A percentile compares a stretch with the other conserved stretches of the same genome.
phyloP scores from a whole-genome alignment of 2,797 vertebrate species.

The Octomys mimax region DNA sequence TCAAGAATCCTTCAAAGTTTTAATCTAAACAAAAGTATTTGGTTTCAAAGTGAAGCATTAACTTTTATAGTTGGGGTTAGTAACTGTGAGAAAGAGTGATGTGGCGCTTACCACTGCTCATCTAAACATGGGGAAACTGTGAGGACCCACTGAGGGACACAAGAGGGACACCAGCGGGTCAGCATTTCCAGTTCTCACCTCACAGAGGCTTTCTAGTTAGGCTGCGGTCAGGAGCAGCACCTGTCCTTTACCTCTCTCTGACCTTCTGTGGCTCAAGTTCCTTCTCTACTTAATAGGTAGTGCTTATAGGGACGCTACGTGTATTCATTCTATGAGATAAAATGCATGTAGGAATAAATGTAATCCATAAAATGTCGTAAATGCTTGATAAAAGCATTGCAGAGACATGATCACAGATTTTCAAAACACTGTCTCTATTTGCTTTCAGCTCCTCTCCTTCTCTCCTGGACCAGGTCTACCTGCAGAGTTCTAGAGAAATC shows the following conservation, averaged over 20 bases:
- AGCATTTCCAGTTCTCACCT: not conserved
- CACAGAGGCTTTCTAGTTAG: not conserved
- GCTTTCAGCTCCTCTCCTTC: not conserved
- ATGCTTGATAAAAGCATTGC: not conserved
- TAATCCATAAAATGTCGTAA: not conserved
- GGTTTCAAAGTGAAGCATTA: constrained; percentile 50
- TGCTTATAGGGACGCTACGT: not conserved
- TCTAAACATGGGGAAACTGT: not conserved
- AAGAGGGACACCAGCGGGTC: not conserved
- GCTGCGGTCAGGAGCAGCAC: not conserved
- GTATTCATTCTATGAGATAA: not conserved
- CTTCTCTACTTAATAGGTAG: not conserved
- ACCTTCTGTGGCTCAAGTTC: not conserved
- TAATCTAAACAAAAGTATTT: not conserved
- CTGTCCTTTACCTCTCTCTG: not conserved
- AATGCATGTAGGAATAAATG: not conserved
- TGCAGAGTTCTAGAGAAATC: not conserved
- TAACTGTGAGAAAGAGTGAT: constrained; percentile 7
- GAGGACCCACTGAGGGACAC: not conserved
- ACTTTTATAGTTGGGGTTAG: constrained; percentile 23
- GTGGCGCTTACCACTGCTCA: not conserved
- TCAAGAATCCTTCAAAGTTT: constrained; percentile 11
- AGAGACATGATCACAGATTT: not conserved
- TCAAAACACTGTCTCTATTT: not conserved
- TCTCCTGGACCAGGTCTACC: not conserved